phyloP scores from a whole-genome alignment of 2,113 vertebrate species.

The Odocoileus virginianus region DNA sequence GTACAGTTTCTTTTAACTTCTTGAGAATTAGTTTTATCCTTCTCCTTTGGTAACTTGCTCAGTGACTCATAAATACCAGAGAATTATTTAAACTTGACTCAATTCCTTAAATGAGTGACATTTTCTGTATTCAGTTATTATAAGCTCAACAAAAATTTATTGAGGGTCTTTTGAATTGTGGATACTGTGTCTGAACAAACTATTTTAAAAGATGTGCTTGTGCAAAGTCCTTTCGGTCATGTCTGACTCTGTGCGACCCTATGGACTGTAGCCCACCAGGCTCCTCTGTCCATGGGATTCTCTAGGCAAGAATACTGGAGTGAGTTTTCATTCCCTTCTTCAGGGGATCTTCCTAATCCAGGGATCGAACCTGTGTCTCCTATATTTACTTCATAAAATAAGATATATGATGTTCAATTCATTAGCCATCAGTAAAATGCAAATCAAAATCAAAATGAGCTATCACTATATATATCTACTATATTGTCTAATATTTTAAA shows the following conservation, averaged over 20 bases:
- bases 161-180: not conserved
- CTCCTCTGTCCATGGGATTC: not conserved
- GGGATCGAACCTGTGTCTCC: not conserved
- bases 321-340: not conserved
- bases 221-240: not conserved
- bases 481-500: not conserved
- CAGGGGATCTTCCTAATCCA: not conserved
- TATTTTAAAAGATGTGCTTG: not conserved
- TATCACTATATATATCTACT: not conserved
- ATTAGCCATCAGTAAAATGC: not conserved
- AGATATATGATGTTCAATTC: not conserved
- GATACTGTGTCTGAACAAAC: not conserved
- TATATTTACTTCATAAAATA: not conserved
- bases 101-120: not conserved
- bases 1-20: not conserved
- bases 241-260: rapidly evolving
- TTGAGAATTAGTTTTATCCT: not conserved
- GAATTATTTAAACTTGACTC: not conserved
- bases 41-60: not conserved
- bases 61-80: not conserved
- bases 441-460: not conserved
- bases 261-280: not conserved
- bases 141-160: conserved; percentile 6
- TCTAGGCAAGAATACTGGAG: not conserved
- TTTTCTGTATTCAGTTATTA: not conserved